Base-by-base conservation (phyloP, 2,797 vertebrate genomes). In the Danio tinwini region DNA sequence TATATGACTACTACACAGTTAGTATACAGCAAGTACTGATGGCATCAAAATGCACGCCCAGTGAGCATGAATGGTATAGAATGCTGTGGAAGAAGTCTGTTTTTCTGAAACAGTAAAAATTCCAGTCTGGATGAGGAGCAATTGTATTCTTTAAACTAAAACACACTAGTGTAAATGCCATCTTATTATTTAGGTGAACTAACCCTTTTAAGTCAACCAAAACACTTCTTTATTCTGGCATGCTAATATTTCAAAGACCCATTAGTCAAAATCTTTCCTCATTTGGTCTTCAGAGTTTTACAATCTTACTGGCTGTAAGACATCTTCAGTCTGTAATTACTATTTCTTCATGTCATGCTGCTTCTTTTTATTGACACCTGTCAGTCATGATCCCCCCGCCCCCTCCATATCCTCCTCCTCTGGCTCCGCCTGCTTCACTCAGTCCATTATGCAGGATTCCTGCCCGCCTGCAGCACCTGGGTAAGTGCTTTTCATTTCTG, bases 371-470 rank as follows among this genome's bases (percentile, higher is more conserved):
- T 79, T 19, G 63, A 75, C 83, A 45, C 76, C 85, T 74, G 82
- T 88, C 90, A 93, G 91, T 92, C 81, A 90, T 91, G 88, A 92
- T 93, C 47, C 93, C 93, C 71, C 87, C 87, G n/a, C 85, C 87
- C 74, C 87, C 87, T 76, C 68, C 87, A 76, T 88, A 88, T 45
- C 87, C 87, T 5, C 84, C 85, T 81, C 82, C 86, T 71, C 59
- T 84, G 71, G 84, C 81, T 50, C 85, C 85, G 11, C 75, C 87
- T 2, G 83, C 86, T 37, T 86, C 89, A 0, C 61, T 84, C 82
- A 85, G 84, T 50, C 74, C 84, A 5, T 75, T 81, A 70, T 69
- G 82, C 83, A 84, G 85, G 86, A 88, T 93, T 83, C 92, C 91
- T 86, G 89, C 91, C 80, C 89, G 88, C 19, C 90, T 93, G 0